phyloP scores from a whole-genome alignment of 2,797 vertebrate genomes.

The Nyctalus aviator region DNA sequence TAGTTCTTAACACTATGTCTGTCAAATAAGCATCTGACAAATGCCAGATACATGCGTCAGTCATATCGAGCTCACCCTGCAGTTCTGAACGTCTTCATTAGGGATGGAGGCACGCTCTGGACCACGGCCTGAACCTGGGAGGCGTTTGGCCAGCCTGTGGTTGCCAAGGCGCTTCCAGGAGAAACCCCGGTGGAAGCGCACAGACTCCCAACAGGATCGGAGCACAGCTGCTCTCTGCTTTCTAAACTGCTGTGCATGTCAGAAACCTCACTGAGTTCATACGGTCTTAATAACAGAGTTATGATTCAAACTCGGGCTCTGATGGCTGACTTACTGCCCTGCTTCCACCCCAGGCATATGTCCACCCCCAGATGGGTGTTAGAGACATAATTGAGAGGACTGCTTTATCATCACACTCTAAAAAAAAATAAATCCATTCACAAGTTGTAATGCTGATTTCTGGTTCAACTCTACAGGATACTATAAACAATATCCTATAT shows the following conservation, averaged over 20 bases:
- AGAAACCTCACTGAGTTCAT: neutral
- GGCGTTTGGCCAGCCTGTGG: neutral
- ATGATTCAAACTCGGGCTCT: neutral
- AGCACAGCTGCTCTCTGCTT: neutral
- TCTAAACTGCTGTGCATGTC: neutral
- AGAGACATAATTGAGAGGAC: neutral
- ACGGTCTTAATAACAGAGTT: neutral
- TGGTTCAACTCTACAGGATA: no score
- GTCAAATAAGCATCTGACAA: neutral
- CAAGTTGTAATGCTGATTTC: no score
- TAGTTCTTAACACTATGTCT: neutral
- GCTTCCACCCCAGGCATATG: neutral
- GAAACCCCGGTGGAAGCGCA: neutral
- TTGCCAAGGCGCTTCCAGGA: neutral
- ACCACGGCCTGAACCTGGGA: no score
- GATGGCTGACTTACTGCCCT: neutral
- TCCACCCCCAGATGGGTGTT: neutral
- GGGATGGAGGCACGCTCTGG: neutral
- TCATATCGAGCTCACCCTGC: fast-evolving
- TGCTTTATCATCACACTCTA: neutral
- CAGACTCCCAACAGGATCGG: neutral
- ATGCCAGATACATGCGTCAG: neutral
- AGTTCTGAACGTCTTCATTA: neutral
- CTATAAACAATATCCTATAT: no score
- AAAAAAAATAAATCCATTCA: neutral